A percentile compares a stretch with the other conserved stretches of the same genome.
Conservation (phyloP, 2,797 vertebrate genomes). For the Lagorchestes hirsutus region DNA sequence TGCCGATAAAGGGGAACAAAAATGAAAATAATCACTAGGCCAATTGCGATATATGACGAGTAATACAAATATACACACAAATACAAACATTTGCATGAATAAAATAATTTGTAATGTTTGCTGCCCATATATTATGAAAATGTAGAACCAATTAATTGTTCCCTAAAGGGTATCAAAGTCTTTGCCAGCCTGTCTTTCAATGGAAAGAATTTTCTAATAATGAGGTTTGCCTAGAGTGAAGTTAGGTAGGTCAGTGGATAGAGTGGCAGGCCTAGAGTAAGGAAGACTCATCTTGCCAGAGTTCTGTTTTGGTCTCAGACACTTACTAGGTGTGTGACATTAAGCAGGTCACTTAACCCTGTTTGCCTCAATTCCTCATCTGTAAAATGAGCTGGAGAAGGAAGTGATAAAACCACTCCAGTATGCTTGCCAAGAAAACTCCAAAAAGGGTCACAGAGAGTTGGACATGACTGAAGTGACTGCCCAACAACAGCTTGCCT, state of each 20-base stretch:
- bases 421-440: neutral
- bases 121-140: slow-evolving; percentile 66
- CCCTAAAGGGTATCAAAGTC: slow-evolving; percentile 68
- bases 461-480: neutral
- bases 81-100: slow-evolving; percentile 63
- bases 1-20: slow-evolving; percentile 53
- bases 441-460: neutral
- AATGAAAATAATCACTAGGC: slow-evolving; percentile 30
- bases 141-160: slow-evolving; percentile 62
- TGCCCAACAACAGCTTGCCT: slow-evolving; percentile 8
- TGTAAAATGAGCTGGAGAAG: neutral
- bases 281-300: neutral
- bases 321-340: neutral
- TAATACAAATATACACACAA: slow-evolving; percentile 25
- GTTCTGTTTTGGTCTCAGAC: neutral
- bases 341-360: neutral
- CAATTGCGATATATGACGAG: slow-evolving; percentile 53
- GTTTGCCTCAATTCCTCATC: neutral
- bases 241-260: neutral
- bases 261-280: neutral
- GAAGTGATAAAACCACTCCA: neutral
- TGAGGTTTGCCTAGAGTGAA: slow-evolving; percentile 19
- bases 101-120: slow-evolving; percentile 58
- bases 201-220: slow-evolving; percentile 64
- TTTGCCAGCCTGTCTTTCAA: slow-evolving; percentile 68